These are phyloP conservation scores for Xiphydria camelus DNA, from an alignment of 2,888 invertebrate genomes.

Conservation along the genomic window DNA sequence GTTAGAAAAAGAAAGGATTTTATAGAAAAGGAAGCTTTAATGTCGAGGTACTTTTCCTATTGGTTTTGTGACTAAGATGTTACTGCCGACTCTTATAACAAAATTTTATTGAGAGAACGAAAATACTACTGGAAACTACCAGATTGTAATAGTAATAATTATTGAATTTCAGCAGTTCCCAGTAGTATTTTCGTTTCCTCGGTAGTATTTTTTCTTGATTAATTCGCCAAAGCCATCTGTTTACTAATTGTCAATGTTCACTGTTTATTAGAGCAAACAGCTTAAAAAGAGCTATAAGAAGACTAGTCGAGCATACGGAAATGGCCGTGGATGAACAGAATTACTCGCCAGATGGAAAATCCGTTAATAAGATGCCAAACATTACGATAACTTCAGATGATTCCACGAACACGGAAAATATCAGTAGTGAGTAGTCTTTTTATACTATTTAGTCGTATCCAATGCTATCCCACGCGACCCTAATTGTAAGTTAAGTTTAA, in stretches of 20 bases:
- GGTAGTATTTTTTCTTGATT: too few species aligned
- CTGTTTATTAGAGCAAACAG: conserved; percentile 74
- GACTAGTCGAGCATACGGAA: conserved; percentile 80
- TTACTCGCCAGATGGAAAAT: conserved; percentile 41
- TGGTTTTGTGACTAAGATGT: too few species aligned
- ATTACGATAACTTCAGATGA: conserved; percentile 37
- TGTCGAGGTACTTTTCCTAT: conserved; percentile 60
- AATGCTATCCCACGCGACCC: too few species aligned
- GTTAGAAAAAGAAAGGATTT: conserved; percentile 55
- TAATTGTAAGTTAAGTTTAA: neutral
- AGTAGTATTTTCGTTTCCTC: too few species aligned
- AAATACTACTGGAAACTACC: too few species aligned
- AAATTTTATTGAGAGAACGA: too few species aligned
- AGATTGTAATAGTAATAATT: too few species aligned
- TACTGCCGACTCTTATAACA: too few species aligned
- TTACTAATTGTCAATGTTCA: too few species aligned
- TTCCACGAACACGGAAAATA: conserved; percentile 8
- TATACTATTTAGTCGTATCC: too few species aligned
- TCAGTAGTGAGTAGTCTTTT: neutral
- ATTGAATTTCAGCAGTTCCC: neutral
- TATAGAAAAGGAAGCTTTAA: conserved; percentile 64
- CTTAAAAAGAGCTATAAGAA: conserved; percentile 79
- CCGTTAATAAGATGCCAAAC: conserved; percentile 37
- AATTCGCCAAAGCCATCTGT: too few species aligned
- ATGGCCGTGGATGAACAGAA: conserved; percentile 68